phyloP scores from a whole-genome alignment of 2,888 invertebrate genomes.

The Pseudococcus jackbeardsleyi region DNA sequence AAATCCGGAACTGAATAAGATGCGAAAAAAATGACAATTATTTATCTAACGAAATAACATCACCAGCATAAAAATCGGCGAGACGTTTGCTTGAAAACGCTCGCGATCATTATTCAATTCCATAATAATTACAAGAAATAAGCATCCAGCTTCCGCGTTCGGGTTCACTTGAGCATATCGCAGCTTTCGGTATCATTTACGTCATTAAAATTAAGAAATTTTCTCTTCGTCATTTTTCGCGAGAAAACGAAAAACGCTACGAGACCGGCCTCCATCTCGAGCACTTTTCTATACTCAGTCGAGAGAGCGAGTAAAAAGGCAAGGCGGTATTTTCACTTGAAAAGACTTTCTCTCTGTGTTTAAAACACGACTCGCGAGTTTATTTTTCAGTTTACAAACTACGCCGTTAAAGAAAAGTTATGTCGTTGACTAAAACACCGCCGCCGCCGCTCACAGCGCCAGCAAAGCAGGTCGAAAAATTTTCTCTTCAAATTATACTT shows the following conservation, averaged over 20 bases:
- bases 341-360: background rate
- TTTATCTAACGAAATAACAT: background rate
- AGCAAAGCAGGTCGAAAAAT: background rate
- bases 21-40: background rate
- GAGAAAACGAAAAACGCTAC: background rate
- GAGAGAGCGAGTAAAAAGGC: background rate
- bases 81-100: background rate
- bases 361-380: constrained; percentile 10
- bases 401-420: constrained; percentile 12
- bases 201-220: constrained; percentile 28
- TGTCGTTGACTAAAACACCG: background rate
- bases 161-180: background rate
- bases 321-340: constrained; percentile 19
- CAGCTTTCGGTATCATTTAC: constrained; percentile 33
- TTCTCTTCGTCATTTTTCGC: background rate
- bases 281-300: background rate
- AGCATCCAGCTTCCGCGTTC: background rate
- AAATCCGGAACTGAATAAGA: background rate
- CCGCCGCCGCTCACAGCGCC: background rate
- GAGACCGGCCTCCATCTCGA: background rate
- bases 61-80: background rate
- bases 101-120: background rate
- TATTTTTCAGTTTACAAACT: background rate
- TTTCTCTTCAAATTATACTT: constrained; percentile 21
- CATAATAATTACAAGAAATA: constrained; percentile 3